Base-by-base conservation (phyloP, 1,140 invertebrate species). In the Sitodiplosis mosellana region DNA sequence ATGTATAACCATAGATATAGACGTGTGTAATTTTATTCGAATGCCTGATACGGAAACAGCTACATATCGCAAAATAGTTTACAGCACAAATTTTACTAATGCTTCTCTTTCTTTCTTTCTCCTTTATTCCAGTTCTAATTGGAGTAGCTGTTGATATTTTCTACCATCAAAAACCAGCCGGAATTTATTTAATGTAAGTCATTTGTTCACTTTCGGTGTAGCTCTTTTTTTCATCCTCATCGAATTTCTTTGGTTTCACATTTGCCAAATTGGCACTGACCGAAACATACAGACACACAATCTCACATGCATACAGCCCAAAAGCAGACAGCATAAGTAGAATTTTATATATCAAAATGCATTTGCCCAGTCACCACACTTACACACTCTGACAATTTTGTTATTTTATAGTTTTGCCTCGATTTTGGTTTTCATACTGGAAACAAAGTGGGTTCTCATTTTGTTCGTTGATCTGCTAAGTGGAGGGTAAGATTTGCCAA, bases 391-490 rank as follows among this genome's bases (percentile, higher is more conserved):
- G 33, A 14, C 46, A 22, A 46, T 34, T 49, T 45, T 10, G 51
- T 47, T 46, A 11, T 48, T 12, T 50, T 49, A 36, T 53, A 55
- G 60, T 57, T 57, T 61, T 57, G 54, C 55, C 54, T 58, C 60
- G 12, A 40, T 60, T 43, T 46, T 60, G 46, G 55, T 61, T 37
- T 54, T 63, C 37, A 53, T 63, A 34, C 56, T 61, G 45, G 60
- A 63, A 54, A 53, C 61, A 50, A 63, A 63, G 52, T 63, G 60
- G 60, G 51, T 63, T 43, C 53, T 63, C 48, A 61, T 55, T 41
- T 51, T 63, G 46, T 63, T 63, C 34, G 48, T 63, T 43, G 58
- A 59, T 45, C 52, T 62, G 11, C 54, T 60, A 45, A 55, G 53
- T 42, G 50, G 51, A 33, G 58, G 58, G 60, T 63, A 54, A 59